These are phyloP conservation scores for Mamestra brassicae DNA, from an alignment of 2,888 invertebrate genomes.

Conservation along the genomic window DNA sequence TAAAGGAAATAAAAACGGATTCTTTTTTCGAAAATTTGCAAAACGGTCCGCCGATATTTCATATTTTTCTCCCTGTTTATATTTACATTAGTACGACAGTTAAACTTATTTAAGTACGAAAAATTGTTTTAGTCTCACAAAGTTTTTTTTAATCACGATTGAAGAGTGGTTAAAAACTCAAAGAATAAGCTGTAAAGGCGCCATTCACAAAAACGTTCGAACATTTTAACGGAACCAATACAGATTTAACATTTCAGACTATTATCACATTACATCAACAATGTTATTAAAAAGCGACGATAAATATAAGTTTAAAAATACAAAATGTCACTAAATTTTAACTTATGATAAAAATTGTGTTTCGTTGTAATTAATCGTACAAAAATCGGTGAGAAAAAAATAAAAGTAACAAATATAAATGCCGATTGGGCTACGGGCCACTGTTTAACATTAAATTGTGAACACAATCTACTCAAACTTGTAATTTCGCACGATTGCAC, in stretches of 20 bases:
- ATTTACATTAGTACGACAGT: constrained; percentile 78
- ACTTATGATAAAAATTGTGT: constrained; percentile 58
- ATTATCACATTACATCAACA: constrained; percentile 74
- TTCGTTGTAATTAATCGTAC: constrained; percentile 75
- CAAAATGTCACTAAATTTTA: constrained; percentile 47
- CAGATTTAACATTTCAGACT: constrained; percentile 59
- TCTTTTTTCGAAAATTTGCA: constrained; percentile 13
- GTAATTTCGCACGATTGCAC: constrained; percentile 55
- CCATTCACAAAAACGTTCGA: constrained; percentile 14
- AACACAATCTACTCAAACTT: constrained; percentile 69
- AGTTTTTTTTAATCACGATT: constrained; percentile 47
- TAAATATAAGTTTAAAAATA: constrained; percentile 61
- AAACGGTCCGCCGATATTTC: constrained; percentile 50
- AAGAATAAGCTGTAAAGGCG: constrained; percentile 25
- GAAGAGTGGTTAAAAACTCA: constrained; percentile 49
- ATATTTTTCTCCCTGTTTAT: constrained; percentile 55
- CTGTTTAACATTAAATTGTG: constrained; percentile 61
- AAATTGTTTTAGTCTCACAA: constrained; percentile 62
- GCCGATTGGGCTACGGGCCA: constrained; percentile 78
- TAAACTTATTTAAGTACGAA: constrained; percentile 68
- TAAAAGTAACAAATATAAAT: constrained; percentile 76
- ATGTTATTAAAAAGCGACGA: constrained; percentile 69
- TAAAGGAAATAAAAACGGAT: not conserved
- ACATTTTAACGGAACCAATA: constrained; percentile 8
- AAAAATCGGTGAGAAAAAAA: constrained; percentile 63